These are phyloP conservation scores for Tenthredo scrophulariae DNA, from an alignment of 2,888 invertebrate species.

Conservation along the genomic window DNA sequence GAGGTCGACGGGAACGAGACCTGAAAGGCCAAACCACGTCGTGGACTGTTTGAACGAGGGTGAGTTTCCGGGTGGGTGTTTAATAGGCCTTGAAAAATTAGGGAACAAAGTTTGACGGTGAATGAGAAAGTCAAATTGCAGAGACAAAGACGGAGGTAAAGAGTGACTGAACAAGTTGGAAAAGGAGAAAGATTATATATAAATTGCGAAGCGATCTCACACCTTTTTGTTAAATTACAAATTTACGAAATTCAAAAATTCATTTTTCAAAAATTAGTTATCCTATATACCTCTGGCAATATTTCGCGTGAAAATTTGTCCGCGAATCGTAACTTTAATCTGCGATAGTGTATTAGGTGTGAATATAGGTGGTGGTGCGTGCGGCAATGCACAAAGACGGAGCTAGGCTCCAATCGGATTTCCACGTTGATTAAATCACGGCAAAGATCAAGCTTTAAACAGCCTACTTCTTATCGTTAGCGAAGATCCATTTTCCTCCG, in stretches of 20 bases:
- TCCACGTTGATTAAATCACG: slow-evolving; percentile 25
- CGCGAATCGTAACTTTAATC: neutral
- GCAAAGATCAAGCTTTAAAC: neutral
- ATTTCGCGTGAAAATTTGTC: neutral
- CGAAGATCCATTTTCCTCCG: neutral
- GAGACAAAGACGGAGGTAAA: neutral
- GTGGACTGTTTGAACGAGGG: neutral
- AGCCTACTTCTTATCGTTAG: slow-evolving; percentile 4
- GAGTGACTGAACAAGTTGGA: neutral
- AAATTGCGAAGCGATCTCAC: neutral
- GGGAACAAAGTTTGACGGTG: slow-evolving; percentile 17
- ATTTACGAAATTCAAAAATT: neutral
- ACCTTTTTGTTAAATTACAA: neutral
- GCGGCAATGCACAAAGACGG: neutral
- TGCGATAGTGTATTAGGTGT: neutral
- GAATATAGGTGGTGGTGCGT: neutral
- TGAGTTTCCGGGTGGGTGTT: slow-evolving; percentile 1
- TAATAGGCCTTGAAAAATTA: slow-evolving; percentile 41
- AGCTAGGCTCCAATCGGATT: slow-evolving; percentile 2
- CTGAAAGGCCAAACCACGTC: neutral
- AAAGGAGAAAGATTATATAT: neutral
- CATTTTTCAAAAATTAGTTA: neutral
- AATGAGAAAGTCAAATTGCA: slow-evolving; percentile 31
- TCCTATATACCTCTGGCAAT: neutral
- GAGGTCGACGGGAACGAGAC: neutral